A percentile compares a stretch with the other conserved stretches of the same genome.
Conservation (phyloP, 1,140 invertebrate genomes). For the Venturia canescens region DNA sequence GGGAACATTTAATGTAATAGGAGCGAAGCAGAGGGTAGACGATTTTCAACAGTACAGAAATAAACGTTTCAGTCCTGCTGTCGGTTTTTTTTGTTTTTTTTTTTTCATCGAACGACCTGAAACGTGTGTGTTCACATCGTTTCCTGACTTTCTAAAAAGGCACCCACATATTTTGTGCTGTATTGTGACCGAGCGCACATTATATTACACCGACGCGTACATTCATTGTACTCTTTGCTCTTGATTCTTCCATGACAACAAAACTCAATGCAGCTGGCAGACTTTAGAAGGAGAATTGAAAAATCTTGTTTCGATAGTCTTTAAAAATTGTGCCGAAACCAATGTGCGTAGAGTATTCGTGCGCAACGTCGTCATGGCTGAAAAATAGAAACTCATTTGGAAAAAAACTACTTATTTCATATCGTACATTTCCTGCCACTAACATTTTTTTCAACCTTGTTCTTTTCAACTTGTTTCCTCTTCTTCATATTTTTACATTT, state of each 20-base stretch:
- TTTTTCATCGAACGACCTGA: neutral
- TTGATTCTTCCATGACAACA: neutral
- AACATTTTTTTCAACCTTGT: too few relatives aligned
- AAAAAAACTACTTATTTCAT: too few relatives aligned
- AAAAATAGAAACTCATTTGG: too few relatives aligned
- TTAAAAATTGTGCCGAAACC: too few relatives aligned
- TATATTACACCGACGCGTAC: neutral
- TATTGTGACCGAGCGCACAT: neutral
- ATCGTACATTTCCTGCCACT: too few relatives aligned
- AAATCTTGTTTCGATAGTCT: neutral
- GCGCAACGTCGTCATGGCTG: too few relatives aligned
- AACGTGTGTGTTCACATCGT: neutral
- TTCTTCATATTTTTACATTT: too few relatives aligned
- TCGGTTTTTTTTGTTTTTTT: neutral
- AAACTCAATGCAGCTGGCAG: neutral
- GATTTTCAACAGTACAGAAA: neutral
- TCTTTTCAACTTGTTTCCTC: too few relatives aligned
- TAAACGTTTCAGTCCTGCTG: conserved; percentile 8
- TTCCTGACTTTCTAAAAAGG: neutral
- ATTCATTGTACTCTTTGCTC: neutral
- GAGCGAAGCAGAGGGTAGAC: too few relatives aligned
- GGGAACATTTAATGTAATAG: neutral
- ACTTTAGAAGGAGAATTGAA: neutral
- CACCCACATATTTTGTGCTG: too few relatives aligned
- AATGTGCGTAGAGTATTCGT: too few relatives aligned